Evolutionary conservation across 2,888 invertebrate species (phyloP).

Genomic region (Hypsopygia costalis): DNA sequence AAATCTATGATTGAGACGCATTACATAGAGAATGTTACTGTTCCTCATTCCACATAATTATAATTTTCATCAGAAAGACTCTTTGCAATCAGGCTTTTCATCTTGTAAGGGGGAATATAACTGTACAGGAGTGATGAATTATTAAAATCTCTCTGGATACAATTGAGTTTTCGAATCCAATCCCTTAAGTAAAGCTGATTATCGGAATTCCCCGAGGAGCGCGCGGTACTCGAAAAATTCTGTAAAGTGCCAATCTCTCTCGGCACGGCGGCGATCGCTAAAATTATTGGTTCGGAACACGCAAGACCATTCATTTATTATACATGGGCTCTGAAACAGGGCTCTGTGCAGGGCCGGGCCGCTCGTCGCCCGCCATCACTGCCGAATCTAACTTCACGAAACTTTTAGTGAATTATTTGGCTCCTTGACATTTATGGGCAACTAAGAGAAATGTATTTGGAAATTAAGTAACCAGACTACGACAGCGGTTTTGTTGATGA

Average conservation of each 20-base stretch:
- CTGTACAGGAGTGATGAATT: conserved; percentile 65
- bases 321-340: conserved; percentile 32
- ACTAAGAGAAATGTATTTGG: conserved; percentile 63
- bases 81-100: conserved; percentile 44
- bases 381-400: conserved; percentile 35
- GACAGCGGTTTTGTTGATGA: conserved; percentile 59
- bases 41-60: conserved; percentile 12
- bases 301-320: conserved; percentile 61
- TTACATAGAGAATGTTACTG: conserved; percentile 2
- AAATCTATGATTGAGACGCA: conserved; percentile 2
- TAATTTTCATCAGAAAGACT: conserved; percentile 39
- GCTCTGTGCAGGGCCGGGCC: conserved; percentile 14
- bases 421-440: conserved; percentile 61
- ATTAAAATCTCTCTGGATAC: conserved; percentile 75
- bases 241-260: conserved; percentile 71
- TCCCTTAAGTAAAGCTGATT: conserved; percentile 79
- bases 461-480: conserved; percentile 68
- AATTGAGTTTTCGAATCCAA: conserved; percentile 73
- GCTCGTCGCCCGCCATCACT: conserved; percentile 23
- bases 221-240: conserved; percentile 56
- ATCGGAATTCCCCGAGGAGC: conserved; percentile 61
- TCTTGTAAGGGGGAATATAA: conserved; percentile 45
- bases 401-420: conserved; percentile 56
- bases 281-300: conserved; percentile 60
- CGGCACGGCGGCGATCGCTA: conserved; percentile 42